Evolutionary conservation across 2,113 vertebrate genomes (phyloP), one percentile per base, ranked within the genome.

Genomic region (Condylura cristata): DNA sequence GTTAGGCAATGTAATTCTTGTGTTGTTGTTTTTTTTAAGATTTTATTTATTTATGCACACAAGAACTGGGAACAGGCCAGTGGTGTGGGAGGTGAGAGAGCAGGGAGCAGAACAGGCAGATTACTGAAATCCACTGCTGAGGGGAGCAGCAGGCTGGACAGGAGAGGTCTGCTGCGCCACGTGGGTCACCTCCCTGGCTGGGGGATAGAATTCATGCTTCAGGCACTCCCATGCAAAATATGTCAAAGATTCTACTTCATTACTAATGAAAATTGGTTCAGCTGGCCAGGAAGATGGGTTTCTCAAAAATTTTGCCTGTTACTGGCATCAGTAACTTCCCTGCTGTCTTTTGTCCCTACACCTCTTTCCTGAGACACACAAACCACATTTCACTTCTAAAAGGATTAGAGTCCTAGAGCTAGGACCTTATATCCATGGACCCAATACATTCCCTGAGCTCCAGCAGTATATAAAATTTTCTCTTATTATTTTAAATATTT

Each of bases 331-430:
- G 9, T 16, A 72, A 9, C 3, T 60, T 89, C 46, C 87, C 26
- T 87, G 8, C 37, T 71, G 3, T 79, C 12, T 44, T 61, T 91
- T 85, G 85, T 32, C n/a, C 32, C 24, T 41, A 53, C 26, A 48
- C 8, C 9, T 93, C 34, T 41, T 46, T 87, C 26, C 83, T 84
- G 11, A 95, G 70, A 95, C 60, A 37, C 74, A 93, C 74, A 72
- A 80, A 92, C 75, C 68, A 97, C 63, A 70, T 94, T 96, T 2
- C 95, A 92, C 86, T 96, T 95, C 95, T 97, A 88, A 95, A 65
- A 89, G 97, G 84, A 97, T 95, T 95, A 94, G 66, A 65, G 39
- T 82, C 85, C 96, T 94, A 95, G 13, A 75, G 12, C 53, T 56
- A 22, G 53, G n/a, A 74, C 78, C 16, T 78, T 53, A 65, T 26